Evolutionary conservation across 2,888 invertebrate species (phyloP), one percentile per base, ranked within the genome.

Genomic region (Ochropleura plecta): DNA sequence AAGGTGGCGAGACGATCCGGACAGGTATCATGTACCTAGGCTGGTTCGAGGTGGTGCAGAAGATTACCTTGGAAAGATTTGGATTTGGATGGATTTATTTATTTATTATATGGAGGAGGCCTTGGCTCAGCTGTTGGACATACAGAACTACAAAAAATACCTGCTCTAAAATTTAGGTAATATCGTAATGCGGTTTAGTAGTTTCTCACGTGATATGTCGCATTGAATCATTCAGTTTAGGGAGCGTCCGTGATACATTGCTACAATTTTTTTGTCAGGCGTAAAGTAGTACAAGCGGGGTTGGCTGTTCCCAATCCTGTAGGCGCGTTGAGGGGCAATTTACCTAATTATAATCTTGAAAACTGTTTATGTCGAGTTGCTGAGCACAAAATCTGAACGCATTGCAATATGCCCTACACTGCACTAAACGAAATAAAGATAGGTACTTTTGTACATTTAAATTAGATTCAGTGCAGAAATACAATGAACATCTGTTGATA

Each of bases 401-500:
- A 53, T 20, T 42, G 46, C n/a, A 42, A 40, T 48, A 20, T 20
- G 20, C 16, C 12, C 14, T 18, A 14, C 8, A 46, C 5, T 53
- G 16, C 42, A 18, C 9, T 20, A 64, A 65, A n/a, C 18, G 16
- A 30, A 30, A 57, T 57, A 16, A 16, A 30, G 7, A 30, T 57
- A 7, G 3, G n/a, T 59, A 67, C 20, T 16, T 51, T 53, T 4
- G 12, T 59, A 76, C 3, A 0, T 30, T 30, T 53, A 40, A 16
- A 57, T 18, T 49, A n/a, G 30, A 44, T 18, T 30, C 30, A 30
- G 6, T 44, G 16, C 46, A 79, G 57, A 40, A 57, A 51, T 69
- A 57, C n/a, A 49, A 20, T 51, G 40, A 72, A 59, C 72, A 76
- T 79, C 59, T 72, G 80, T 76, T 59, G 20, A 20, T 53, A 51